Base-by-base conservation (phyloP, 2,113 vertebrate genomes). In the Oreotragus oreotragus region DNA sequence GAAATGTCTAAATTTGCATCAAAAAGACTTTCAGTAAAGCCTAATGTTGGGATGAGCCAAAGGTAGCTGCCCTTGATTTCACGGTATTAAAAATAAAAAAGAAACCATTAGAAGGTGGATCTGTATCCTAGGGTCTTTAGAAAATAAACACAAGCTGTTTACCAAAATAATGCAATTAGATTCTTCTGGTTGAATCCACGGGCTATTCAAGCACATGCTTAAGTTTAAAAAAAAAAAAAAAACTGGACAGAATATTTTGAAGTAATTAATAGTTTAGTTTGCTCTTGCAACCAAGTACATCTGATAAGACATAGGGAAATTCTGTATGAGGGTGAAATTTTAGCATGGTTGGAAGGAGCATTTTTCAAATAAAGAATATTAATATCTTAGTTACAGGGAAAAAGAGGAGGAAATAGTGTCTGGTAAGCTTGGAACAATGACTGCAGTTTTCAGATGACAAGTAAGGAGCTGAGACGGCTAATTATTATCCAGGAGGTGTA, bases 1-100 rank as follows among this genome's bases (percentile, higher is more conserved):
- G 77, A 91, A 97, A 88, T 90, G 49, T 79, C 85, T 92, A 60
- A 16, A 91, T 93, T 91, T 93, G 45, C 84, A 90, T 80, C 51
- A 51, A 70, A 93, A 92, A 79, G 17, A 51, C 25, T 95, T 21
- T 70, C 36, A 25, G 36, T 73, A 47, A 94, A 94, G 45, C n/a
- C 39, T n/a, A 91, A 28, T 16, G 3, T 25, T 53, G 21, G n/a
- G 8, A 33, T 76, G 14, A 94, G 39, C 11, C 62, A 84, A 23
- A 87, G 25, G 30, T 30, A 55, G 43, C 49, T 57, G 13, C 49
- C 27, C 5, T 93, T 92, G 16, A 96, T 83, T 81, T 84, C 15
- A 88, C 3, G 15, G 6, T 49, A 73, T 85, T 25, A 55, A 77
- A 81, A 88, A 64, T n/a, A 58, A 58, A 92, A 80, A 84, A 9